Base-by-base conservation (phyloP, 2,888 invertebrate species). In the Brachyopa scutellaris region DNA sequence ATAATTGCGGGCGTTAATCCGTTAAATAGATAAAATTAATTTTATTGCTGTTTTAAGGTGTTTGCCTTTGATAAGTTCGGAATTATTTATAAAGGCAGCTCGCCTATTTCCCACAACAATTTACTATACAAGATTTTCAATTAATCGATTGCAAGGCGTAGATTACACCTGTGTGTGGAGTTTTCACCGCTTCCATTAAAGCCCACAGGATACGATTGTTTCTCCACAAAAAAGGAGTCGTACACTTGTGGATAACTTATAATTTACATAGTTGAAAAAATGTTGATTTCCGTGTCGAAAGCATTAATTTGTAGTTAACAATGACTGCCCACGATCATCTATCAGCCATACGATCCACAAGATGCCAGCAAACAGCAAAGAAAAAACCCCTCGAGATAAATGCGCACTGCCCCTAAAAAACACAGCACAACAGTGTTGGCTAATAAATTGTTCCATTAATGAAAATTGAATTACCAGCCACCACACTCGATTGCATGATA, bases 211-310 rank as follows among this genome's bases (percentile, higher is more conserved):
- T 15, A 82, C 72, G 64, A 76, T 70, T 74, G 67, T 62, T 62
- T 67, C 33, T 31, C 17, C 13, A 9, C 17, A 33, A 55, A 49
- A 31, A 62, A 82, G 77, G 77, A 77, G 82, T 77, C 26, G 26
- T 66, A 17, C 64, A 62, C 53, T 57, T 9, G 33, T 42, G 40
- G 57, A 64, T 64, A 82, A 77, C 61, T 66, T 51, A 77, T 82
- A 82, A 82, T 82, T 82, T 82, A 62, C 82, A 82, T 82, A 70
- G 70, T 72, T 59, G 66, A 45, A 55, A 26, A 47, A 70, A 59
- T 66, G 70, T 82, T 77, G 82, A 82, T 82, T 82, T 82, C 82
- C 82, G 77, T 77, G 77, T 82, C 82, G 77, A 82, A 82, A 72
- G 82, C 82, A 82, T 82, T 82, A 70, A 82, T 82, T 82, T 82